These are phyloP conservation scores for Dryoscopus gambensis DNA, from an alignment of 2,113 vertebrate species.

Conservation along the genomic window DNA sequence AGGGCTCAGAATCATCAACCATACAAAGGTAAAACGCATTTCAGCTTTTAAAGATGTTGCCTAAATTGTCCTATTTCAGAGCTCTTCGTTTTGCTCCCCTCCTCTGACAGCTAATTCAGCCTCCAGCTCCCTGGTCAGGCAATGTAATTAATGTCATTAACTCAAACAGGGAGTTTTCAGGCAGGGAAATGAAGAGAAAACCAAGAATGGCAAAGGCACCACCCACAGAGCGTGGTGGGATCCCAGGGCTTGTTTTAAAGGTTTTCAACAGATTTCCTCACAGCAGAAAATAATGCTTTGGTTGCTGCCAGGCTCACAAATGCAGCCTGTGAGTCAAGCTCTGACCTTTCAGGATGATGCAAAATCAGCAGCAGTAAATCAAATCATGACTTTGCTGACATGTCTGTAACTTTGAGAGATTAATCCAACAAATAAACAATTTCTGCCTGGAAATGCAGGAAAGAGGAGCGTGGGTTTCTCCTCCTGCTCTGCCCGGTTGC, in stretches of 20 bases:
- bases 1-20: neutral
- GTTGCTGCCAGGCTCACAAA: neutral
- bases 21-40: neutral
- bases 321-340: neutral
- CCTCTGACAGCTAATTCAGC: neutral
- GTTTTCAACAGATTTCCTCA: neutral
- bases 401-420: neutral
- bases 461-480: neutral
- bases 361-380: conserved; percentile 32
- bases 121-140: neutral
- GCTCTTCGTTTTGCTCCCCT: neutral
- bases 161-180: neutral
- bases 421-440: neutral
- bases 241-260: neutral
- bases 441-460: neutral
- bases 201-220: neutral
- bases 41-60: neutral
- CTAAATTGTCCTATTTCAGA: neutral
- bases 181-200: neutral
- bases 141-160: neutral
- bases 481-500: neutral
- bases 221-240: neutral
- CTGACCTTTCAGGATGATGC: conserved; percentile 5
- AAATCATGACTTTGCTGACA: neutral
- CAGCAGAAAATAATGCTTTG: neutral